Evolutionary conservation across 1,140 invertebrate species (phyloP).

Genomic region (Drosophila pectinifera): DNA sequence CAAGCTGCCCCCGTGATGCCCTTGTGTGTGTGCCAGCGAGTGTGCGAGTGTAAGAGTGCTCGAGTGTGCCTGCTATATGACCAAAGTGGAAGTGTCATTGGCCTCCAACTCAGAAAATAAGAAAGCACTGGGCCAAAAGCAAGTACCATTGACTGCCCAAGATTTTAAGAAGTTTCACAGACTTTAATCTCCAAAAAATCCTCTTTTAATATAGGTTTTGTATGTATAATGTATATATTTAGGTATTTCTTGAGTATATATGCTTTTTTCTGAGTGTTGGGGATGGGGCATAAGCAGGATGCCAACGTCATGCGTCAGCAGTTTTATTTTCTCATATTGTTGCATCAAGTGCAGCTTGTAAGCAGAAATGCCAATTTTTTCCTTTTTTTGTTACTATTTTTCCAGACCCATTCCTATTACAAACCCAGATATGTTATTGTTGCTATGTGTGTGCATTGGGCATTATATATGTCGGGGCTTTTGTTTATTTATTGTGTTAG

Average conservation of each 20-base stretch:
- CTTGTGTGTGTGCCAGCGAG: not conserved
- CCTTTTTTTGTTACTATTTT: constrained; percentile 32
- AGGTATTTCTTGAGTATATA: not conserved
- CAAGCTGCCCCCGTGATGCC: constrained; percentile 31
- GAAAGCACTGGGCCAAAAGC: not conserved
- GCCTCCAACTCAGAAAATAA: constrained; percentile 32
- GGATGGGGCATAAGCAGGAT: constrained; percentile 34
- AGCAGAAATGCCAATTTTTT: constrained; percentile 53
- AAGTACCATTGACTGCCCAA: not conserved
- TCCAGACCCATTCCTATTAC: constrained; percentile 7
- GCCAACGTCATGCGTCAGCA: constrained; percentile 65
- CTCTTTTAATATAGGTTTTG: too few relatives aligned
- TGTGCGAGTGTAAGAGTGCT: not conserved
- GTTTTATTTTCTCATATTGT: constrained; percentile 61
- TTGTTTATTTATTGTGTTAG: constrained; percentile 47
- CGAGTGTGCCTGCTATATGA: constrained; percentile 31
- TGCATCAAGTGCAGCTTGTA: constrained; percentile 51
- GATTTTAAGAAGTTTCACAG: not conserved
- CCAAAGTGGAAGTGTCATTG: constrained; percentile 66
- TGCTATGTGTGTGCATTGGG: constrained; percentile 15
- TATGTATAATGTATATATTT: not conserved
- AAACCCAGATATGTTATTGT: constrained; percentile 28
- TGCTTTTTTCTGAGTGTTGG: not conserved
- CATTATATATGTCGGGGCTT: constrained; percentile 39
- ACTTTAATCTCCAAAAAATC: too few relatives aligned